Base-by-base conservation (phyloP, 2,888 invertebrate genomes). In the Hirudinaria manillensis region DNA sequence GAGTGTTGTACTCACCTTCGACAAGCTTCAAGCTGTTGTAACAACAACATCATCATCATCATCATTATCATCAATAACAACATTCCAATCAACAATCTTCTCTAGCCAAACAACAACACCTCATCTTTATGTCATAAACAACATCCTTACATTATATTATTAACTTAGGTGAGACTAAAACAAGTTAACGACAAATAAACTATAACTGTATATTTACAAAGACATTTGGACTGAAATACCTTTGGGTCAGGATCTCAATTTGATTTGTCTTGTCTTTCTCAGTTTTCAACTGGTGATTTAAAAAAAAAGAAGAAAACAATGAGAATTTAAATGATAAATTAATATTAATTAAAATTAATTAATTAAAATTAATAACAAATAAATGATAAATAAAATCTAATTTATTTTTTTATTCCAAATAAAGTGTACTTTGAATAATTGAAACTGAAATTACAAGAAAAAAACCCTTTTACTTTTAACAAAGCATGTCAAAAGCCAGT, bases 221-320 rank as follows among this genome's bases (percentile, higher is more conserved):
- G 13, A 16, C 19, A 7, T 24, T 72, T 79, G 79, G 27, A 80
- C 45, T 7, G 45, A 45, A 45, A 4, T 45, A 87, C 87, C 86
- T 89, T 80, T 90, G 90, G 81, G 89, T 89, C 81, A 89, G 89
- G 82, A 92, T 91, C 85, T 92, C 92, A 80, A 91, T 87, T 85
- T 92, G 90, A 78, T 91, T 86, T 80, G 90, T 89, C 81, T 91
- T 91, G 84, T 95, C 95, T 53, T 94, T 89, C 83, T 95, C 94
- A 71, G 93, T 88, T 72, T 94, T 89, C 29, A 90, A 88, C 84
- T 84, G 77, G 34, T 21, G 24, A 70, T 21, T 29, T 13, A 29
- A 29, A 81, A 80, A 24, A 76, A 70, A 76, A 77, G 74, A 68
- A 7, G 10, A 68, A 4, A 7, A 13, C 13, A 73, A 61, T 61